Evolutionary conservation across 2,113 vertebrate species (phyloP).

Genomic region (Spermophilus dauricus): DNA sequence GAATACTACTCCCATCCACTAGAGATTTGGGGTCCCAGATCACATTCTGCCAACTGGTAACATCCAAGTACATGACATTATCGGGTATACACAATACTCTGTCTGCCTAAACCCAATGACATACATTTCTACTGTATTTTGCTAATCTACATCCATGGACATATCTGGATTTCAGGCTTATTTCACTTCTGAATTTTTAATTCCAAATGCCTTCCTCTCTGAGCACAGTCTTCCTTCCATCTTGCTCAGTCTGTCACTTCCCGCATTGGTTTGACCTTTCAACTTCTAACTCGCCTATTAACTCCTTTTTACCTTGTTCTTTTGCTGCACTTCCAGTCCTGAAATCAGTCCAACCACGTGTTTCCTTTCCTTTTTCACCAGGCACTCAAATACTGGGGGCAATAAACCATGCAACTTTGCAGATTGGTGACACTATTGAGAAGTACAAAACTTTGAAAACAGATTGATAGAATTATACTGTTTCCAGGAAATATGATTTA

Average conservation of each 20-base stretch:
- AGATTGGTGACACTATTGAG: constrained; percentile 47
- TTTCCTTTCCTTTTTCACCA: not conserved
- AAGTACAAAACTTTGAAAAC: constrained; percentile 60
- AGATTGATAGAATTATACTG: constrained; percentile 60
- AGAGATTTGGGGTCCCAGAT: not conserved
- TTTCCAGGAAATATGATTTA: constrained; percentile 74
- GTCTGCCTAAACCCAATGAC: not conserved
- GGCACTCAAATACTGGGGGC: not conserved
- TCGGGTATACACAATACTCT: not conserved
- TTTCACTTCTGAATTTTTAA: not conserved
- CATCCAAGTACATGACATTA: not conserved
- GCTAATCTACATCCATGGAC: not conserved
- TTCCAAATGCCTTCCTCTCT: not conserved
- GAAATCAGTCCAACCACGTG: not conserved
- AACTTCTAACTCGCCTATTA: not conserved
- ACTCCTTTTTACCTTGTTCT: not conserved
- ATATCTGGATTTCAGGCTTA: not conserved
- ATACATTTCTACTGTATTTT: not conserved
- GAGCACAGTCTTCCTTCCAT: not conserved
- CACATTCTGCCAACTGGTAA: not conserved
- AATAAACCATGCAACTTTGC: not conserved
- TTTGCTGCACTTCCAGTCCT: not conserved
- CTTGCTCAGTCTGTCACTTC: not conserved
- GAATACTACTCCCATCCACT: not conserved
- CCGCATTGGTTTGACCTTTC: not conserved